These are phyloP conservation scores for Dermatemys mawii DNA, from an alignment of 2,113 vertebrate species.

Conservation along the genomic window DNA sequence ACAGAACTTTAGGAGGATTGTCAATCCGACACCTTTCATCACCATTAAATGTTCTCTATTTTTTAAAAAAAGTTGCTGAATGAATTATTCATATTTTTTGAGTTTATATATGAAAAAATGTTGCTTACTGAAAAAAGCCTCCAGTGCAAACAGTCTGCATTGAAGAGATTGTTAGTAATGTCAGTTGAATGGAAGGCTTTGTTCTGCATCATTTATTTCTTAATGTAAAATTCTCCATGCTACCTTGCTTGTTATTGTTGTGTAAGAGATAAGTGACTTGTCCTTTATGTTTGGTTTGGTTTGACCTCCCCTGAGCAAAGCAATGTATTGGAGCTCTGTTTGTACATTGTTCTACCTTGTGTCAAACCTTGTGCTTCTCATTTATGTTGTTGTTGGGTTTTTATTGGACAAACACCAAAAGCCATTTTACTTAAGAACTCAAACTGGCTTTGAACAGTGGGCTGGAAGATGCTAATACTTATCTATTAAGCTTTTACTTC, in stretches of 20 bases:
- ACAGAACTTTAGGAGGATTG: background rate
- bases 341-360: background rate
- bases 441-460: background rate
- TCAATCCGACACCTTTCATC: background rate
- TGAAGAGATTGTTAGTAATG: background rate
- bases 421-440: background rate
- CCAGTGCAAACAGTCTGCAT: background rate
- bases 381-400: background rate
- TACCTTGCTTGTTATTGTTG: background rate
- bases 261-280: background rate
- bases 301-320: background rate
- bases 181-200: background rate
- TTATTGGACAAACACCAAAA: background rate
- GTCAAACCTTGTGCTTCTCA: background rate
- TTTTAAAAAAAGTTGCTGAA: background rate
- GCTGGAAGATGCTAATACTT: background rate
- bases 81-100: background rate
- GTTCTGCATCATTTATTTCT: background rate
- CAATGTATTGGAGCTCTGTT: background rate
- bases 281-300: background rate
- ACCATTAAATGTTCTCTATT: background rate
- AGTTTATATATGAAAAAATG: background rate
- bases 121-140: rapidly evolving
- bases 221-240: background rate
- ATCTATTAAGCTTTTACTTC: background rate